Percentiles rank a stretch among this genome's conserved stretches.
These are phyloP conservation scores for Nannospalax galili DNA, from an alignment of 2,113 vertebrate species.

Conservation along the genomic window DNA sequence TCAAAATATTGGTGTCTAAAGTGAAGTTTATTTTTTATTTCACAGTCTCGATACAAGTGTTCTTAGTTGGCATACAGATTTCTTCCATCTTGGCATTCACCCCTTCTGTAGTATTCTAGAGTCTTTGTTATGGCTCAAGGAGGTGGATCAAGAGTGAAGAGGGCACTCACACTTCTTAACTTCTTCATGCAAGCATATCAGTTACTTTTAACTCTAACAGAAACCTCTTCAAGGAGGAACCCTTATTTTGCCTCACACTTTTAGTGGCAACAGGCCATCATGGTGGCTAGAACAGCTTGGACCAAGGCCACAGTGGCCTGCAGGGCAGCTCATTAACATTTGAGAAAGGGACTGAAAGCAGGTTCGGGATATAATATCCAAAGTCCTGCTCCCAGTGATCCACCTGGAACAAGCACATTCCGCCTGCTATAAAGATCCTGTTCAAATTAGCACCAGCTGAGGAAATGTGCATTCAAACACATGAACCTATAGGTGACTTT, in stretches of 20 bases:
- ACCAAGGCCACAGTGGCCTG: background rate
- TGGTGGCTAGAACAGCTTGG: background rate
- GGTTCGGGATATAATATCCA: too few relatives aligned
- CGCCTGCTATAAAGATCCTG: background rate
- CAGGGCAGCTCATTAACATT: too few relatives aligned
- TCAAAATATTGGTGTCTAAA: background rate
- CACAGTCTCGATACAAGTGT: background rate
- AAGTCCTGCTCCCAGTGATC: too few relatives aligned
- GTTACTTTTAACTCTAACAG: background rate
- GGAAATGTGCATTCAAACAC: background rate
- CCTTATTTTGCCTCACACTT: background rate
- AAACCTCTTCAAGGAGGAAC: background rate
- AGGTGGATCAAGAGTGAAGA: background rate
- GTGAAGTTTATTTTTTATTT: background rate
- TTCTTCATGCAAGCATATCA: background rate
- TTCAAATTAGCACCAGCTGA: background rate
- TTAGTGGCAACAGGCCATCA: background rate
- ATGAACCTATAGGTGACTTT: background rate
- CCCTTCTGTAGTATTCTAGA: background rate
- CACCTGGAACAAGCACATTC: background rate
- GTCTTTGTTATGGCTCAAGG: background rate
- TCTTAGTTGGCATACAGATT: background rate
- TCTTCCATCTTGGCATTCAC: background rate
- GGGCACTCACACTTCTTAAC: background rate
- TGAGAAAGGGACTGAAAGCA: background rate